A percentile compares a stretch with the other conserved stretches of the same genome.
These are phyloP conservation scores for Bradypodion ventrale DNA, from an alignment of 2,797 vertebrate species.

Conservation along the genomic window DNA sequence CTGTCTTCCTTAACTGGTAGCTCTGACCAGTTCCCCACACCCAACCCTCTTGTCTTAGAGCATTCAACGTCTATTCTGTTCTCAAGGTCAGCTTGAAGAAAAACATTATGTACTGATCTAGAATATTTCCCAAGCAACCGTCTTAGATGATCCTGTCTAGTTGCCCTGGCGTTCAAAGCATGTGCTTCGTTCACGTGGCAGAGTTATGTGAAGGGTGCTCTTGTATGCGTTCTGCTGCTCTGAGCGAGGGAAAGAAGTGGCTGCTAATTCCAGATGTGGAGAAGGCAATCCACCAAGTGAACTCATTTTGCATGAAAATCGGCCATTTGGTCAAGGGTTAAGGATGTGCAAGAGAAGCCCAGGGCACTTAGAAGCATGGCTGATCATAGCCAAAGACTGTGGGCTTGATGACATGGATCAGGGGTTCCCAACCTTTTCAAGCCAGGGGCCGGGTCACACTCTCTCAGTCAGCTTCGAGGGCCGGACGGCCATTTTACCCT, in stretches of 20 bases:
- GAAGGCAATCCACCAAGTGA: not conserved
- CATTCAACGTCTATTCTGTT: not conserved
- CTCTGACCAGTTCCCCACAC: too few species aligned
- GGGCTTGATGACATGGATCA: not conserved
- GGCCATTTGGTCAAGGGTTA: not conserved
- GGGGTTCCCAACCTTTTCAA: too few species aligned
- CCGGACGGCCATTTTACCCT: too few species aligned
- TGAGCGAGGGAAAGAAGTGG: slow-evolving; percentile 4
- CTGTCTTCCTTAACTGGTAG: not conserved
- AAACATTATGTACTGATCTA: not conserved
- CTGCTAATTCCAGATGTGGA: not conserved
- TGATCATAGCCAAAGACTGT: slow-evolving; percentile 23
- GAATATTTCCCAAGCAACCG: slow-evolving; percentile 1
- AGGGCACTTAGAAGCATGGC: slow-evolving; percentile 20
- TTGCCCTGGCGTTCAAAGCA: not conserved
- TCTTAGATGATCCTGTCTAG: not conserved
- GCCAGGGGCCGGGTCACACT: too few species aligned
- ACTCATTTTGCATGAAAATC: slow-evolving; percentile 12
- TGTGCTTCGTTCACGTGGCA: not conserved
- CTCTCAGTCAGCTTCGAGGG: too few species aligned
- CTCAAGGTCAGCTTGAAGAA: slow-evolving; percentile 2
- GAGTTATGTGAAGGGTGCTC: slow-evolving; percentile 15
- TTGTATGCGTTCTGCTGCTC: not conserved
- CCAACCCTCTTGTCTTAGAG: not conserved
- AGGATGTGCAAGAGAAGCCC: slow-evolving; percentile 7